Evolutionary conservation across 2,888 invertebrate genomes (phyloP).

Genomic region (Melinopterus prodromus): DNA sequence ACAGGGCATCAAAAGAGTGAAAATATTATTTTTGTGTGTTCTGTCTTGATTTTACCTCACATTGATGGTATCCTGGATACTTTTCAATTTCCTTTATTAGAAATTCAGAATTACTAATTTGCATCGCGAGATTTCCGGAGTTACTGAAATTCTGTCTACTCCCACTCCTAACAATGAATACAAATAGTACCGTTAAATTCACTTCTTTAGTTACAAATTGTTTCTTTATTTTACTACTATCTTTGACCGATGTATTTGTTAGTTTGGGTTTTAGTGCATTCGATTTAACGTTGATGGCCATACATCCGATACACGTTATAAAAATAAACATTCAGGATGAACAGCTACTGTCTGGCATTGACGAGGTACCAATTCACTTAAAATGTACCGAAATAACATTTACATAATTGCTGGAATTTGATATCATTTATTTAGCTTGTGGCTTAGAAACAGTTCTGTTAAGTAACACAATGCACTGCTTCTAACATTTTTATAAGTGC

Average conservation of each 20-base stretch:
- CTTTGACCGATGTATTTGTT: background rate
- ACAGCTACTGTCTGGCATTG: background rate
- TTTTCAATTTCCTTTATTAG: too few species aligned
- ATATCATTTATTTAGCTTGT: background rate
- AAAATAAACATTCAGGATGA: background rate
- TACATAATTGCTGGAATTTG: background rate
- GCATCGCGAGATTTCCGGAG: too few species aligned
- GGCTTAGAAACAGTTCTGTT: background rate
- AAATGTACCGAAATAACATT: background rate
- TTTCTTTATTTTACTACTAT: conserved; percentile 4
- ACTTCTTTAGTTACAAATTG: background rate
- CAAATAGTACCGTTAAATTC: too few species aligned
- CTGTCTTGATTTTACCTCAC: too few species aligned
- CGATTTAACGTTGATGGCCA: conserved; percentile 4
- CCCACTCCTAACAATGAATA: background rate
- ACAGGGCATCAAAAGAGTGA: too few species aligned
- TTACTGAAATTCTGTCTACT: background rate
- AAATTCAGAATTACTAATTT: too few species aligned
- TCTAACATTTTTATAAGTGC: background rate
- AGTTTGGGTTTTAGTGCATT: background rate
- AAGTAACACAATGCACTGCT: background rate
- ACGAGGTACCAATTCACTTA: conserved; percentile 4
- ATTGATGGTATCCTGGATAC: too few species aligned
- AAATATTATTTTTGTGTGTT: too few species aligned
- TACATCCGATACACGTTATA: background rate